Evolutionary conservation across 1,140 invertebrate species (phyloP).

Genomic region (Ostrea denselamellosa): DNA sequence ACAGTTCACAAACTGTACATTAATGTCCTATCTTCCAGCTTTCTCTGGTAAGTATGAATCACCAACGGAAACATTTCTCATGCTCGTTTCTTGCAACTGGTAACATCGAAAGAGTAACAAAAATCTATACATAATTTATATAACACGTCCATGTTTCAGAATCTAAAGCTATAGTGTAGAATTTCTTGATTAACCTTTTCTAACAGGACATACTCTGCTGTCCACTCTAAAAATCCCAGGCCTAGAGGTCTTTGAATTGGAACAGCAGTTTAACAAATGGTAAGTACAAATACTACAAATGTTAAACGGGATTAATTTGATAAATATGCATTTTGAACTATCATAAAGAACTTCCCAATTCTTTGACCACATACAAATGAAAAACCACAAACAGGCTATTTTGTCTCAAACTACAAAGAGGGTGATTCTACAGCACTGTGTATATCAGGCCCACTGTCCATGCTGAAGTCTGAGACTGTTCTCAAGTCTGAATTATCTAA

Average conservation of each 20-base stretch:
- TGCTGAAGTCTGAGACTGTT: too few species aligned
- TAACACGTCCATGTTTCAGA: too few species aligned
- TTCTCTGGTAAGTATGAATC: slow-evolving; percentile 71
- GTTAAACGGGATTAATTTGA: too few species aligned
- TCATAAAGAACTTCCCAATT: too few species aligned
- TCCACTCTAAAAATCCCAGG: slow-evolving; percentile 64
- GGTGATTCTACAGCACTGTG: too few species aligned
- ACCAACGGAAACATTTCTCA: background rate
- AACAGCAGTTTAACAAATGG: slow-evolving; percentile 77
- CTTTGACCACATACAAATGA: too few species aligned
- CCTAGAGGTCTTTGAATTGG: slow-evolving; percentile 68
- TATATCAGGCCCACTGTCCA: too few species aligned
- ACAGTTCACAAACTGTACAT: slow-evolving; percentile 77
- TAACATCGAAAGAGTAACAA: background rate
- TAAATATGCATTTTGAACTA: too few species aligned
- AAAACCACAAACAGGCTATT: too few species aligned
- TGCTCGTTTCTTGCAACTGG: background rate
- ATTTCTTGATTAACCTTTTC: background rate
- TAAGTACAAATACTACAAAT: slow-evolving; percentile 48
- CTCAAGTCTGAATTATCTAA: too few species aligned
- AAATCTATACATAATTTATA: background rate
- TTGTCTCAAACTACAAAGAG: too few species aligned
- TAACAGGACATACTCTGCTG: slow-evolving; percentile 62
- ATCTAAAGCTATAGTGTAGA: too few species aligned
- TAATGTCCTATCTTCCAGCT: slow-evolving; percentile 78